Conservation (phyloP, 2,113 vertebrate species). For the Oreochromis niloticus region DNA sequence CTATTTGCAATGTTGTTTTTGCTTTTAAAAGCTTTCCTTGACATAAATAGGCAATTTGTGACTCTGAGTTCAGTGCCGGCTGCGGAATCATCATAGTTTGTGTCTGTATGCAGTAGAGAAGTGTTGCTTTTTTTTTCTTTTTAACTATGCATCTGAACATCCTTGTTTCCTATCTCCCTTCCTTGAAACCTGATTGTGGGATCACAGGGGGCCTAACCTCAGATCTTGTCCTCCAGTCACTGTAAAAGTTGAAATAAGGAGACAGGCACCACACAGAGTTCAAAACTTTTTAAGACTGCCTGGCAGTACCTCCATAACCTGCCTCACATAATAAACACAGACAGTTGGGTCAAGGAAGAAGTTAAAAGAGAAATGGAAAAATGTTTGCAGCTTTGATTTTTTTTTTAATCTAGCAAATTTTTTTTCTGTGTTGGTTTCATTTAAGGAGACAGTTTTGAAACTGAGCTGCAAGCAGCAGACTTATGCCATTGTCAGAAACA, state of each 20-base stretch:
- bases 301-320: neutral
- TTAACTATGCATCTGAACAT: constrained; percentile 1
- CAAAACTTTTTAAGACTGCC: constrained; percentile 11
- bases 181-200: constrained; percentile 6
- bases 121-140: neutral
- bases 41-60: constrained; percentile 23
- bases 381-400: neutral
- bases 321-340: neutral
- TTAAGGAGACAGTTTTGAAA: neutral
- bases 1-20: constrained; percentile 13
- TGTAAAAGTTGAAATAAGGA: constrained; percentile 15
- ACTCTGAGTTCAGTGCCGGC: neutral
- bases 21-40: constrained; percentile 30
- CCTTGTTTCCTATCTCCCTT: neutral
- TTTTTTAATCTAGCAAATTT: neutral
- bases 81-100: neutral
- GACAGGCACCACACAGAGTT: constrained; percentile 11
- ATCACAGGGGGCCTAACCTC: constrained; percentile 8
- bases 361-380: neutral
- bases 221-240: constrained; percentile 20
- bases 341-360: neutral
- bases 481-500: neutral
- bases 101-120: neutral
- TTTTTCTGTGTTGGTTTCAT: neutral
- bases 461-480: neutral